Evolutionary conservation across 2,888 invertebrate genomes (phyloP), one percentile per base, ranked within the genome.

Genomic region (Ethmia dodecea): DNA sequence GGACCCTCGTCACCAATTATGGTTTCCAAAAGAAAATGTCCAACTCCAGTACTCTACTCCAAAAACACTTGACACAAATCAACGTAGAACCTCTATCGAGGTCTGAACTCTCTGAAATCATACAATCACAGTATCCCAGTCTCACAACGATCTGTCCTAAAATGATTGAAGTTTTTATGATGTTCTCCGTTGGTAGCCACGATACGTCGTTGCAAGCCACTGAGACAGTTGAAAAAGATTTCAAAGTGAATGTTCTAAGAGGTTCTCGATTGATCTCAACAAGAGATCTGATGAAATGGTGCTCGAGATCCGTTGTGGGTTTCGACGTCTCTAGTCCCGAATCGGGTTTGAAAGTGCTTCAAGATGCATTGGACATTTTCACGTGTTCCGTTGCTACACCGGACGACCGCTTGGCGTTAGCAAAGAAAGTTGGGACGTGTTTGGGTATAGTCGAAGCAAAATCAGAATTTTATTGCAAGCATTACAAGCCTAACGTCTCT

Each of bases 271-370:
- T 92, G 28, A 93, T 91, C 13, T 94, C 94, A 0, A 93, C 94
- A 0, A 89, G 98, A 50, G 98, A 98, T 87, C 88, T 98, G 30
- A 90, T 98, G 49, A 98, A 97, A 69, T 94, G 97, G 91, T 98
- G 97, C 60, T 87, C 90, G 3, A 88, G 98, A 59, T 90, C 95
- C 3, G 88, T 91, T 8, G 77, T 89, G 9, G 91, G 92, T 52
- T 94, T 94, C 67, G 89, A 93, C 40, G 90, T 94, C 0, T 89
- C 92, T 0, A 93, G 93, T 40, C 88, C 89, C 15, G 88, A 88
- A 22, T 90, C 92, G 1, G 91, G 90, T 3, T 64, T 92, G 8
- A 91, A 90, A 63, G 90, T 95, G 1, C 90, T 96, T 28, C 94
- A 96, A 79, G 95, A 98, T 72, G 95, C 96, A 0, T 89, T 96